A percentile compares a stretch with the other conserved stretches of the same genome.
Evolutionary conservation across 2,113 vertebrate genomes (phyloP).

Genomic region (Oreochromis spilurus): DNA sequence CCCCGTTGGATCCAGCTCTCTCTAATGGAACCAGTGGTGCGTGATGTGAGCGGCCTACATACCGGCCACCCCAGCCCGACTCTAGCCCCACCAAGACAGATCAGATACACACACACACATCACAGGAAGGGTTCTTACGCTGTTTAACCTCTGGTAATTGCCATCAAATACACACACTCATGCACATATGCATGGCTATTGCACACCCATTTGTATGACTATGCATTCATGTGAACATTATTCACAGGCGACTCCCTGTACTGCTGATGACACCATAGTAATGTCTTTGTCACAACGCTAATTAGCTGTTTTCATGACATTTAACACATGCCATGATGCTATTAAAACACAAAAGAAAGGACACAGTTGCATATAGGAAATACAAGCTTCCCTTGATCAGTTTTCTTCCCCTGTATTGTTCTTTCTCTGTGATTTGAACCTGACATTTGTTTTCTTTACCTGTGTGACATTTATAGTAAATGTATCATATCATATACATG

Average conservation of each 20-base stretch:
- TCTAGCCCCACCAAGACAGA: not conserved
- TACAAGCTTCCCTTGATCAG: slow-evolving; percentile 1
- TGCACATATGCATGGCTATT: not conserved
- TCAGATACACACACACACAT: slow-evolving; percentile 16
- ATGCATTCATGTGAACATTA: not conserved
- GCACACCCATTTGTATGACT: not conserved
- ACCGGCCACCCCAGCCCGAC: not conserved
- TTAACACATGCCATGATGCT: not conserved
- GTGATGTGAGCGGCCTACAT: slow-evolving; percentile 64
- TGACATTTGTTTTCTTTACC: not conserved
- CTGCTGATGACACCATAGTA: not conserved
- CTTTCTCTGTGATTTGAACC: not conserved
- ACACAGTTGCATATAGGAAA: not conserved
- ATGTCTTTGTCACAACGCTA: not conserved
- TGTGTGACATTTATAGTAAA: not conserved
- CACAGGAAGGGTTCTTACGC: not conserved
- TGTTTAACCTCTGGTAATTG: slow-evolving; percentile 47
- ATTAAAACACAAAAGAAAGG: not conserved
- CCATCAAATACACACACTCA: not conserved
- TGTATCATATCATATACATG: not conserved
- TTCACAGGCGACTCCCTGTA: not conserved
- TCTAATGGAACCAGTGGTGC: slow-evolving; percentile 45
- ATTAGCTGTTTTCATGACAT: not conserved
- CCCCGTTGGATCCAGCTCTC: not conserved
- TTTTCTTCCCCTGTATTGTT: slow-evolving; percentile 16